Evolutionary conservation across 2,113 vertebrate genomes (phyloP).

Genomic region (Boleophthalmus pectinirostris): DNA sequence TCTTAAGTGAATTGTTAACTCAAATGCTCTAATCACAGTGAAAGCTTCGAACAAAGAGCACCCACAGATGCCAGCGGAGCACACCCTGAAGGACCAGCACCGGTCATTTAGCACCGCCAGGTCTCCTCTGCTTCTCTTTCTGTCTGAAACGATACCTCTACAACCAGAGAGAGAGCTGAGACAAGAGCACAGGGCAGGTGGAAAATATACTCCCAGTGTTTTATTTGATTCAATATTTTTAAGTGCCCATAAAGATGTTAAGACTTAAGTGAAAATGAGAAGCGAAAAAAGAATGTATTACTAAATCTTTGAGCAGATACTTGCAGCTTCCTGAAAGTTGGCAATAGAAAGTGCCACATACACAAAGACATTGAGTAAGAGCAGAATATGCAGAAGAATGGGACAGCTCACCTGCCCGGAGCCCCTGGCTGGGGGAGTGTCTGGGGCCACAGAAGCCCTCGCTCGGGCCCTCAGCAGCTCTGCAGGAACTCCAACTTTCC

Average conservation of each 20-base stretch:
- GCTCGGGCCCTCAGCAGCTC: conserved; percentile 40
- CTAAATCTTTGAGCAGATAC: too few species aligned
- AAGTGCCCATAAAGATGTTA: neutral
- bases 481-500: conserved; percentile 52
- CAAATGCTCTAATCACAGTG: conserved; percentile 95
- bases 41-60: conserved; percentile 91
- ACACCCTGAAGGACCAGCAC: conserved; percentile 79
- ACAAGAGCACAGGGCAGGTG: neutral
- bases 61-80: conserved; percentile 80
- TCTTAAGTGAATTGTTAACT: conserved; percentile 92
- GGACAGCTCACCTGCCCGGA: conserved; percentile 16
- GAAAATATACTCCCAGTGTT: neutral
- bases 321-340: neutral
- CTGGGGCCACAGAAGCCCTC: conserved; percentile 29
- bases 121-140: conserved; percentile 39
- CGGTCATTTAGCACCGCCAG: conserved; percentile 84
- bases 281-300: too few species aligned
- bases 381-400: conserved; percentile 6
- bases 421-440: conserved; percentile 24
- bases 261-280: too few species aligned
- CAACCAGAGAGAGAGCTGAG: conserved; percentile 22
- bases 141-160: conserved; percentile 45
- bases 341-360: neutral
- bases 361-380: neutral
- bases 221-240: neutral